Base-by-base conservation (phyloP, 2,888 invertebrate species). In the Strigamia crassipes region DNA sequence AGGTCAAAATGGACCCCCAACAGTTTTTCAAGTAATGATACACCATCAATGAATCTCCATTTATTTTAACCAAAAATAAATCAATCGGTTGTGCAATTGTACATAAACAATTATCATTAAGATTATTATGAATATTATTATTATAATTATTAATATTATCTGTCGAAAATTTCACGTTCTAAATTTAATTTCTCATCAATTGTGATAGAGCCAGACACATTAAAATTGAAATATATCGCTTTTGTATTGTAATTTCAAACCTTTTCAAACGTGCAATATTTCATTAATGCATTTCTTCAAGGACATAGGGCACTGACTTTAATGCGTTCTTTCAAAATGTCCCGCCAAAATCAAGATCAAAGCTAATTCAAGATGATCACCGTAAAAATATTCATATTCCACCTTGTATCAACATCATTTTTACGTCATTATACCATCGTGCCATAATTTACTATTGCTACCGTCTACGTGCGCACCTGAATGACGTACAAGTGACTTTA, bases 191-290 rank as follows among this genome's bases (percentile, higher is more conserved):
- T 3, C 3, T 42, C 61, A 61, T 61, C 61, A 61, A 15, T 61
- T 61, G 61, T 18, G 15, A 41, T 42, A 10, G 2, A 61, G 23
- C 61, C 18, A 21, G 61, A 23, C 61, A 23, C 2, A n/a, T 18
- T 18, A 61, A n/a, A 61, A 61, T 23, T 61, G 61, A 61, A 61
- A 61, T 61, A 61, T 61, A 21, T 61, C 61, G 8, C 61, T 61
- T 61, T 61, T 61, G 61, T 61, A 61, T 61, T 61, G 61, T 61
- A 61, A 61, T 61, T 61, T 61, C 61, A 61, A 61, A 18, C 61
- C 61, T 15, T 23, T 23, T 61, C 4, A 21, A 18, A 18, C 61
- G 61, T 61, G 61, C 2, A 18, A 61, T 18, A 23, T 61, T 61
- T 61, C 6, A 61, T 61, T 61, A 61, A 61, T n/a, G 6, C 61